These are phyloP conservation scores for Whitmania pigra DNA, from an alignment of 1,140 invertebrate genomes.

Conservation along the genomic window DNA sequence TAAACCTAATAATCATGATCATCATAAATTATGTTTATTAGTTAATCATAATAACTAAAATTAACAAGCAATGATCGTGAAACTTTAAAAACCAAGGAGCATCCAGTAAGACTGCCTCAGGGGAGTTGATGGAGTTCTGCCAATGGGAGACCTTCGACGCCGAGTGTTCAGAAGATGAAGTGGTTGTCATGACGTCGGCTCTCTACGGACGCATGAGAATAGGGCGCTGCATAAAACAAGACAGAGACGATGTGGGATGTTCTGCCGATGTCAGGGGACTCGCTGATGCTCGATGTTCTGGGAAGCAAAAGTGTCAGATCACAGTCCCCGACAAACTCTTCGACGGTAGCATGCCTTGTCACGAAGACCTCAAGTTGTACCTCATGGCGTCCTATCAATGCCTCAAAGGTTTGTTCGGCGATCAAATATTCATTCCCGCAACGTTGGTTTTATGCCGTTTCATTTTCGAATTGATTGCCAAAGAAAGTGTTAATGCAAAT, in stretches of 20 bases:
- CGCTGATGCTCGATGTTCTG: neutral
- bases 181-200: neutral
- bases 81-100: no score
- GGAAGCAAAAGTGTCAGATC: neutral
- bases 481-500: no score
- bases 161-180: neutral
- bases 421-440: neutral
- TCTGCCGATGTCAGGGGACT: conserved; percentile 1
- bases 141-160: conserved; percentile 3
- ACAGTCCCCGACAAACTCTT: neutral
- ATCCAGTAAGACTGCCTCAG: neutral
- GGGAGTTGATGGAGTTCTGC: conserved; percentile 3
- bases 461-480: neutral
- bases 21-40: no score
- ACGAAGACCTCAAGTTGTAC: conserved; percentile 7
- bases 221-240: neutral
- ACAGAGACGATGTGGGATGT: conserved; percentile 2
- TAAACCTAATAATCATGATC: no score
- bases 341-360: neutral
- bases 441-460: neutral
- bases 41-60: no score
- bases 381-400: conserved; percentile 4
- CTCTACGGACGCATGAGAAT: conserved; percentile 6
- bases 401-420: neutral
- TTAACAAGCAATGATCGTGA: no score